Base-by-base conservation (phyloP, 2,888 invertebrate species). In the Philereme vetulata region DNA sequence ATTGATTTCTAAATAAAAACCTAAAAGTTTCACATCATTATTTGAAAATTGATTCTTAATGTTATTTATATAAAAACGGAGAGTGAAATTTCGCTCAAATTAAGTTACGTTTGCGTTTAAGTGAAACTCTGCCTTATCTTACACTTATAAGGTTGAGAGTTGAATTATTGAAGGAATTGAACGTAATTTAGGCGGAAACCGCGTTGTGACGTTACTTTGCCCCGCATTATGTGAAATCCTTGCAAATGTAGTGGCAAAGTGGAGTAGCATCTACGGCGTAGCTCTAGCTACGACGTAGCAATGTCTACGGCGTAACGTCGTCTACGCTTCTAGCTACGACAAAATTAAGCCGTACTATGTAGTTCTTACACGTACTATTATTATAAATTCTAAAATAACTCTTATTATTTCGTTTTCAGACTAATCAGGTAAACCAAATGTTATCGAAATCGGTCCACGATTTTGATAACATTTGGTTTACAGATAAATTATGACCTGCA, bases 131-230 rank as follows among this genome's bases (percentile, higher is more conserved):
- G 36, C 8, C 34, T 50, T 55, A 55, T 4, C 4, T 0, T 4
- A 9, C 1, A n/a, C 1, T 5, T 43, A 34, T 51, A 62, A 45
- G 40, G 55, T 43, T 43, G 8, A 53, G 46, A 52, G 5, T 46
- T 6, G 48, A n/a, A 50, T 11, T 32, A 10, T 10, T 36, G 40
- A 8, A 44, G 33, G 34, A 54, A 33, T 35, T 42, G 9, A 43
- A 49, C 58, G 49, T 59, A 59, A 62, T 62, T 59, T 47, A 44
- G 54, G 51, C 47, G 44, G 49, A 60, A 60, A 62, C 59, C 62
- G 54, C 59, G 51, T 36, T 56, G 62, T 56, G 55, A 61, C 53
- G 57, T 64, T 49, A 58, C 51, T 60, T n/a, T 54, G 56, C 52
- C 42, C 47, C 57, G 57, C 47, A 51, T 61, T 49, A 56, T 40